Evolutionary conservation across 2,113 vertebrate species (phyloP).

Genomic region (Campylorhamphus procurvoides): DNA sequence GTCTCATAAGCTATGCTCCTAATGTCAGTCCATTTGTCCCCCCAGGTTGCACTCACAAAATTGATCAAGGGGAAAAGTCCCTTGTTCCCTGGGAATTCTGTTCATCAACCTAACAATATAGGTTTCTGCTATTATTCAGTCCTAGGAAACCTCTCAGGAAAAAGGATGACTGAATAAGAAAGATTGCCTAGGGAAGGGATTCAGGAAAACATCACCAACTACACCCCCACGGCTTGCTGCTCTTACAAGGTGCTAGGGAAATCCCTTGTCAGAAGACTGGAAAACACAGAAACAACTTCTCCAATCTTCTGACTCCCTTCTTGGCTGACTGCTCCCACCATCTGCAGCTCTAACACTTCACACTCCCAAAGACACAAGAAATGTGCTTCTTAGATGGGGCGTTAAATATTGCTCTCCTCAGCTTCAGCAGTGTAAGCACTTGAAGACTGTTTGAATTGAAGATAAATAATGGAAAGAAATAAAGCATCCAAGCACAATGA

Average conservation of each 20-base stretch:
- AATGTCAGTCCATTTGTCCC: background rate
- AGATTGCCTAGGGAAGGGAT: background rate
- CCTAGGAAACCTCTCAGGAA: background rate
- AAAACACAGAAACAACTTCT: background rate
- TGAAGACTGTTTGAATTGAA: background rate
- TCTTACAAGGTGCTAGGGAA: background rate
- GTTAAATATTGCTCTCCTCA: background rate
- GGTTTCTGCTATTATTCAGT: background rate
- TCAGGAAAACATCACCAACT: rapidly evolving
- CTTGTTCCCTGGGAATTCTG: background rate
- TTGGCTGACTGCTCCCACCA: background rate
- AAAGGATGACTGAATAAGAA: background rate
- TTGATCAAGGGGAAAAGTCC: background rate
- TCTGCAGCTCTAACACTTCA: background rate
- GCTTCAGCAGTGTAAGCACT: background rate
- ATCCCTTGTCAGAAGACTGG: background rate
- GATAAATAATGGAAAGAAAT: background rate
- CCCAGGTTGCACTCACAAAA: background rate
- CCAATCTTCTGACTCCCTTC: background rate
- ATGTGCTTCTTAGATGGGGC: background rate
- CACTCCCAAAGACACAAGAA: background rate
- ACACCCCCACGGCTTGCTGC: no score
- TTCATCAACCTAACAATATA: background rate
- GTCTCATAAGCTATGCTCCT: background rate
- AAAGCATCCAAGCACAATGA: background rate